phyloP scores from a whole-genome alignment of 1,140 invertebrate genomes.

The Hermetia illucens region DNA sequence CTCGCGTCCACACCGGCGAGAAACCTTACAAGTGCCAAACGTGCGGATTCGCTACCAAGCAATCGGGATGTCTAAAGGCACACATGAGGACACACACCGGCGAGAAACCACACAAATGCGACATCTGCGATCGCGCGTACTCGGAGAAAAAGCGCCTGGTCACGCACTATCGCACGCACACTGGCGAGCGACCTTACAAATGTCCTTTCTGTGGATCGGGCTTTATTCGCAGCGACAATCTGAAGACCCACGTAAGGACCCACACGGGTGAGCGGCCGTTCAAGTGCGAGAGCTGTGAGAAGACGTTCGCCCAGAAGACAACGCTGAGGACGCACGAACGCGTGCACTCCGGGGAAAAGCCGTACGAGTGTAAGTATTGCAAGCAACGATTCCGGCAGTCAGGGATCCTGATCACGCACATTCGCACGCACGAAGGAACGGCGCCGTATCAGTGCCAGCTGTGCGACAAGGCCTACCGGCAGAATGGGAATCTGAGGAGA shows the following conservation, averaged over 20 bases:
- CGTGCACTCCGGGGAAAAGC: conserved; percentile 13
- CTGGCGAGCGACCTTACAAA: conserved; percentile 3
- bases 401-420: conserved; percentile 34
- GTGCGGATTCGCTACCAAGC: neutral
- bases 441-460: conserved; percentile 51
- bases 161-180: neutral
- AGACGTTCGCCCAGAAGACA: conserved; percentile 35
- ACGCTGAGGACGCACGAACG: conserved; percentile 35
- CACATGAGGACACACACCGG: neutral
- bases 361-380: conserved; percentile 8
- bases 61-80: neutral
- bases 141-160: neutral
- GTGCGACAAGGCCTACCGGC: conserved; percentile 35
- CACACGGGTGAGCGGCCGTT: conserved; percentile 6
- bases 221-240: conserved; percentile 2
- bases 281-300: conserved; percentile 3
- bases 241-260: conserved; percentile 3
- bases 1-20: neutral
- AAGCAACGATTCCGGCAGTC: conserved; percentile 32
- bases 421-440: conserved; percentile 52
- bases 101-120: neutral
- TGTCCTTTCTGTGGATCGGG: conserved; percentile 7
- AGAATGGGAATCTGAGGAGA: conserved; percentile 14
- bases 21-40: neutral
- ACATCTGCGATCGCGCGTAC: neutral